Percentiles rank a stretch among this genome's conserved stretches.
phyloP scores from a whole-genome alignment of 2,888 invertebrate genomes.

The Athrips mouffetella region DNA sequence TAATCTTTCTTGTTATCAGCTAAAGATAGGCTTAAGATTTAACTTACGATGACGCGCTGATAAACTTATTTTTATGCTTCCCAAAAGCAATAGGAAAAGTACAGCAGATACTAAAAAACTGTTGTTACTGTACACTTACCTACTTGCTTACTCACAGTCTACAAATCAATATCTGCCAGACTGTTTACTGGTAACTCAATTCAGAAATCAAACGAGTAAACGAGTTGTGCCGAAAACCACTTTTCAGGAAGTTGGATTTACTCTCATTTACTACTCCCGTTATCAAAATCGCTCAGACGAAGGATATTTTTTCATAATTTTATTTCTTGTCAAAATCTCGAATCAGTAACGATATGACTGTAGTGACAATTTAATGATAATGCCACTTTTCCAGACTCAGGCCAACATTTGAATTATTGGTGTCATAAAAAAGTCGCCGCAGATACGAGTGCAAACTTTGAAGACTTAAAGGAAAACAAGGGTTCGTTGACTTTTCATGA shows the following conservation, averaged over 20 bases:
- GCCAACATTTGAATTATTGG: background rate
- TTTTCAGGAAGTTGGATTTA: slow-evolving; percentile 1
- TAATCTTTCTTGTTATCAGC: too few relatives aligned
- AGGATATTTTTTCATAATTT: too few relatives aligned
- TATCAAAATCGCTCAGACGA: background rate
- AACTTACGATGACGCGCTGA: too few relatives aligned
- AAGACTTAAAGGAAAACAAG: background rate
- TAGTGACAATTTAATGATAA: slow-evolving; percentile 10
- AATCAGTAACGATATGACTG: background rate
- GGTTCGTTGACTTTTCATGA: background rate
- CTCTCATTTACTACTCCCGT: background rate
- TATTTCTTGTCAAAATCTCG: background rate
- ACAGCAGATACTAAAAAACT: too few relatives aligned
- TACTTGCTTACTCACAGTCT: too few relatives aligned
- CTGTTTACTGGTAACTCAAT: background rate
- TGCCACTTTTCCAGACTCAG: background rate
- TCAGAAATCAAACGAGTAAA: background rate
- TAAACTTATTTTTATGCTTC: too few relatives aligned
- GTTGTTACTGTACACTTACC: too few relatives aligned
- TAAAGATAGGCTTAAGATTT: too few relatives aligned
- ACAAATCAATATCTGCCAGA: too few relatives aligned
- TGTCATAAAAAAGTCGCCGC: slow-evolving; percentile 3
- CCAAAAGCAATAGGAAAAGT: too few relatives aligned
- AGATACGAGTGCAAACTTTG: background rate
- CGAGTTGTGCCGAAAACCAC: background rate